Conservation (phyloP, 2,888 invertebrate species). For the Galerucella pusilla region DNA sequence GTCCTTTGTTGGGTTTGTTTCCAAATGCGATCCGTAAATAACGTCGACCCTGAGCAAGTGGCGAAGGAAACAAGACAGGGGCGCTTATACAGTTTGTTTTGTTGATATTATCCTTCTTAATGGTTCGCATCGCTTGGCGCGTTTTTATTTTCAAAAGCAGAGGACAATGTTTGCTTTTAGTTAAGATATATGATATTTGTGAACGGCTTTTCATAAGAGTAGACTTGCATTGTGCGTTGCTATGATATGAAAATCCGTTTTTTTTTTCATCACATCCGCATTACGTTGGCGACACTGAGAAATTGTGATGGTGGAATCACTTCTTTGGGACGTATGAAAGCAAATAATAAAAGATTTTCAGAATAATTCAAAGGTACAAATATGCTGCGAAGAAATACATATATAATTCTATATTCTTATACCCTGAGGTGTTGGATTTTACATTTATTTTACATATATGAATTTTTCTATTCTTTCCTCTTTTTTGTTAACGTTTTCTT, state of each 20-base stretch:
- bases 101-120: slow-evolving; percentile 50
- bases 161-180: slow-evolving; percentile 40
- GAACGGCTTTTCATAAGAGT: slow-evolving; percentile 23
- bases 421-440: no score
- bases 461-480: no score
- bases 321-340: neutral
- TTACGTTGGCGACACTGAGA: slow-evolving; percentile 12
- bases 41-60: slow-evolving; percentile 29
- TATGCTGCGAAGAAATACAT: no score
- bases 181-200: slow-evolving; percentile 40
- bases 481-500: no score
- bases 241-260: slow-evolving; percentile 31
- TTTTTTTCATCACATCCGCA: slow-evolving; percentile 5
- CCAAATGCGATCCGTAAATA: slow-evolving; percentile 22
- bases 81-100: slow-evolving; percentile 45
- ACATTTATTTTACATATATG: no score
- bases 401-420: no score
- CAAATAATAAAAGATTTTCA: neutral
- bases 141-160: slow-evolving; percentile 39
- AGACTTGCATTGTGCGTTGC: slow-evolving; percentile 23
- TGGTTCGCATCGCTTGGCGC: slow-evolving; percentile 46
- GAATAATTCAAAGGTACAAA: neutral
- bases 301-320: neutral
- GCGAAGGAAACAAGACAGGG: slow-evolving; percentile 36
- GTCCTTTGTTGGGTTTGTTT: slow-evolving; percentile 12